phyloP scores from a whole-genome alignment of 92 coral and sea anemone genomes.

The Porites cylindrica region DNA sequence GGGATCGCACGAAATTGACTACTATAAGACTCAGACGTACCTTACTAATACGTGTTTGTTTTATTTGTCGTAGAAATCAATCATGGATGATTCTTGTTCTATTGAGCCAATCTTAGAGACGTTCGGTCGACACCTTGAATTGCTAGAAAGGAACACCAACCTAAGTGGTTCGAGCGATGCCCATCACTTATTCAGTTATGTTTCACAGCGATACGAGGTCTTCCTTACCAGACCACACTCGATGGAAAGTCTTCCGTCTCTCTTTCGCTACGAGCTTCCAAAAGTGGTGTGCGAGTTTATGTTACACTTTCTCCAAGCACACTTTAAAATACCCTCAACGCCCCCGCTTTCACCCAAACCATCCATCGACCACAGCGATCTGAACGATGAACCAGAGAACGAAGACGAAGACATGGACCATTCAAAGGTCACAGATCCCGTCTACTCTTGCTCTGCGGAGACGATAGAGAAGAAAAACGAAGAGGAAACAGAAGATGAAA shows the following conservation, averaged over 20 bases:
- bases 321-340: background rate
- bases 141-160: background rate
- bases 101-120: background rate
- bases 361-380: too few species aligned
- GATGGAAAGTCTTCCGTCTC: background rate
- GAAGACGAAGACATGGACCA: too few species aligned
- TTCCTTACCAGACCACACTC: background rate
- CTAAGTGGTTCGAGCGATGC: background rate
- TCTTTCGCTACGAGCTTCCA: background rate
- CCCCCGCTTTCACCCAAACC: background rate
- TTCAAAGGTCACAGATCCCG: too few species aligned
- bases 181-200: background rate
- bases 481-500: background rate
- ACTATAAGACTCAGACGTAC: background rate
- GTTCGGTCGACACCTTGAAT: background rate
- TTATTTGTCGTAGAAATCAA: background rate
- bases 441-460: background rate
- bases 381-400: too few species aligned
- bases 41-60: slow-evolving; percentile 3
- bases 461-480: background rate
- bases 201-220: background rate
- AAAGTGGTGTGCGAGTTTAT: background rate
- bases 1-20: background rate
- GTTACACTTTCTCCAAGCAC: background rate
- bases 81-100: background rate